Evolutionary conservation across 2,888 invertebrate species (phyloP).

Genomic region (Argyra leucocephala): DNA sequence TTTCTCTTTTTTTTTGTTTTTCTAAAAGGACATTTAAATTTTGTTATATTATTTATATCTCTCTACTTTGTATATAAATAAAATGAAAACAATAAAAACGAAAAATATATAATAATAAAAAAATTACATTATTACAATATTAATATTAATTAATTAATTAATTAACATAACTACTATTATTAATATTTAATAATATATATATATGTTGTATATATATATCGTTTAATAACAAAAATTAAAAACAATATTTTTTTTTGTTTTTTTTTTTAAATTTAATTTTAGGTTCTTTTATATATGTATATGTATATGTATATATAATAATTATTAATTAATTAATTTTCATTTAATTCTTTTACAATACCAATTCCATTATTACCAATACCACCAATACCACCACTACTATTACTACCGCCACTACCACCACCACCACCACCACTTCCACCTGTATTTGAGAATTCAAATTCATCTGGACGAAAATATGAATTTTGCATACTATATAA

Average conservation of each 20-base stretch:
- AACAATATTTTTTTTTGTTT: background rate
- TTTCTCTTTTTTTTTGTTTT: background rate
- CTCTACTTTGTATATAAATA: background rate
- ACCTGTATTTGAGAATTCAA: constrained; percentile 36
- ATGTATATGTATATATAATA: no score
- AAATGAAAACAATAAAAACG: background rate
- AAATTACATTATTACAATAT: constrained; percentile 6
- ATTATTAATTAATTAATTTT: constrained; percentile 4
- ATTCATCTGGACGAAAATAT: constrained; percentile 52
- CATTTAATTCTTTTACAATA: constrained; percentile 12
- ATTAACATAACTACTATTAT: background rate
- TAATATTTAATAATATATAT: background rate
- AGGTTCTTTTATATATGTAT: background rate
- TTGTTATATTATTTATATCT: no score
- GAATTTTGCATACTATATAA: constrained; percentile 57
- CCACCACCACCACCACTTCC: constrained; percentile 17
- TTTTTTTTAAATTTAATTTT: background rate
- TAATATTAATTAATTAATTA: background rate
- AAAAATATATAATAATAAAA: background rate
- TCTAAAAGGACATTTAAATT: background rate
- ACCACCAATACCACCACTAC: constrained; percentile 4
- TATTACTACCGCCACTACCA: constrained; percentile 12
- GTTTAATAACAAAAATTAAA: no score
- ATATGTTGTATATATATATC: no score
- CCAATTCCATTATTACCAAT: background rate